Evolutionary conservation across 2,113 vertebrate species (phyloP).

Genomic region (Drymodes brunneopygia): DNA sequence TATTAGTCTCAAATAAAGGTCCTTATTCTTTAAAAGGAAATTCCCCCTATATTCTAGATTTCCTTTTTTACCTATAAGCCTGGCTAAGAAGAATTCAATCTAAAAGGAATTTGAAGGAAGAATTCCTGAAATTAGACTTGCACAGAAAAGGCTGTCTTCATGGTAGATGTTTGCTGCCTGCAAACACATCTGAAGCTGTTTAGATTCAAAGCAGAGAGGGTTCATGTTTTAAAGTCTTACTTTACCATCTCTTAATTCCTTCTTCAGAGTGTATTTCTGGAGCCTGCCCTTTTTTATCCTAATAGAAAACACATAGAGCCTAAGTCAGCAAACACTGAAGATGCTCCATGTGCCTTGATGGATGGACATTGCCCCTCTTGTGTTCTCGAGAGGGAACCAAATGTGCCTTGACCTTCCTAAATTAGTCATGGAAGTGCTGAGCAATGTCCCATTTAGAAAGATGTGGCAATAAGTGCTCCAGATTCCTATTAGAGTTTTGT

Average conservation of each 20-base stretch:
- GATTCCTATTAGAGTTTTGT: constrained; percentile 26
- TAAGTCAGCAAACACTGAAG: not conserved
- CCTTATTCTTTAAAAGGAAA: not conserved
- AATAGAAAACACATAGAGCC: not conserved
- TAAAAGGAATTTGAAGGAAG: not conserved
- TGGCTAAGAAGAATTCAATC: not conserved
- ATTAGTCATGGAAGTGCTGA: constrained; percentile 4
- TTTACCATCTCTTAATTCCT: not conserved
- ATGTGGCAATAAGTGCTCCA: not conserved
- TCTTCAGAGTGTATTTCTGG: not conserved
- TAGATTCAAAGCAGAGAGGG: not conserved
- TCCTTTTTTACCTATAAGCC: not conserved
- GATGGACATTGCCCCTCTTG: not conserved
- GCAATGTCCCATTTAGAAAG: constrained; percentile 9
- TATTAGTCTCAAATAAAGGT: not conserved
- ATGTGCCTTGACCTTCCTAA: constrained; percentile 11
- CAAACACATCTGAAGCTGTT: not conserved
- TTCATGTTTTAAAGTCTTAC: not conserved
- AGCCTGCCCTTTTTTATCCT: not conserved
- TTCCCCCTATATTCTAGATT: not conserved
- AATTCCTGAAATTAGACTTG: not conserved
- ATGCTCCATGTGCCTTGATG: not conserved
- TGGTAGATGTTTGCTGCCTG: not conserved
- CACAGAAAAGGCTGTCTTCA: not conserved
- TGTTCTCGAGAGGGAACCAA: not conserved